Percentiles rank a stretch among this genome's conserved stretches.
Evolutionary conservation across 2,797 vertebrate species (phyloP).

Genomic region (Lagodon rhomboides): DNA sequence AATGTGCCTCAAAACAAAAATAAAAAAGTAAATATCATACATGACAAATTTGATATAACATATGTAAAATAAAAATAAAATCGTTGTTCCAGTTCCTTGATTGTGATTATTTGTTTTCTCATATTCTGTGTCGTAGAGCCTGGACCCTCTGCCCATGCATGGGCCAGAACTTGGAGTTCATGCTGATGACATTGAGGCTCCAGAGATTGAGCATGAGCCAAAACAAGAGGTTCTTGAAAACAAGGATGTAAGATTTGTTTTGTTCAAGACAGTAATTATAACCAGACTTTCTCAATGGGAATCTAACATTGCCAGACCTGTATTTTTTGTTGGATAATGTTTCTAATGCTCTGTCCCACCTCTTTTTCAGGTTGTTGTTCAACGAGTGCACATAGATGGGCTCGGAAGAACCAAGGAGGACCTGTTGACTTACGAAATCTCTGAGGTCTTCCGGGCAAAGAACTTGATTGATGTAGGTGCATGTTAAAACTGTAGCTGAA

Average conservation of each 20-base stretch:
- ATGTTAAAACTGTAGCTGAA: background rate
- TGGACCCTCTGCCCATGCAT: conserved; percentile 93
- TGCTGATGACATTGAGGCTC: conserved; percentile 92
- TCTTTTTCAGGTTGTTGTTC: conserved; percentile 92
- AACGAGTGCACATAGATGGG: conserved; percentile 94
- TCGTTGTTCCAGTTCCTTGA: background rate
- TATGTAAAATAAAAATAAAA: too few relatives aligned
- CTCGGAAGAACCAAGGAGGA: conserved; percentile 96
- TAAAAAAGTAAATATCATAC: too few relatives aligned
- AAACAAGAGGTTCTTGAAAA: conserved; percentile 98
- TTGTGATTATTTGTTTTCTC: background rate
- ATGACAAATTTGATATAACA: too few relatives aligned
- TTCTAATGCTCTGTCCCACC: background rate
- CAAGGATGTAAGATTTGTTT: conserved; percentile 89
- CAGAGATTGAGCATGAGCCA: conserved; percentile 90
- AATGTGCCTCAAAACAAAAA: too few relatives aligned
- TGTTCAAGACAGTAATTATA: background rate
- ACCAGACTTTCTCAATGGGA: too few relatives aligned
- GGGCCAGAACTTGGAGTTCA: conserved; percentile 93
- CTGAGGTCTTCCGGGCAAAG: conserved; percentile 94
- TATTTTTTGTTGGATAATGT: background rate
- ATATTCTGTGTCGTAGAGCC: conserved; percentile 85
- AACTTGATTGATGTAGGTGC: conserved; percentile 95
- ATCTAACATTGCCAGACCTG: too few relatives aligned
- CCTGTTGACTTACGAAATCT: conserved; percentile 93